Conservation (phyloP, 1,140 invertebrate genomes). For the Bicyclus anynana region DNA sequence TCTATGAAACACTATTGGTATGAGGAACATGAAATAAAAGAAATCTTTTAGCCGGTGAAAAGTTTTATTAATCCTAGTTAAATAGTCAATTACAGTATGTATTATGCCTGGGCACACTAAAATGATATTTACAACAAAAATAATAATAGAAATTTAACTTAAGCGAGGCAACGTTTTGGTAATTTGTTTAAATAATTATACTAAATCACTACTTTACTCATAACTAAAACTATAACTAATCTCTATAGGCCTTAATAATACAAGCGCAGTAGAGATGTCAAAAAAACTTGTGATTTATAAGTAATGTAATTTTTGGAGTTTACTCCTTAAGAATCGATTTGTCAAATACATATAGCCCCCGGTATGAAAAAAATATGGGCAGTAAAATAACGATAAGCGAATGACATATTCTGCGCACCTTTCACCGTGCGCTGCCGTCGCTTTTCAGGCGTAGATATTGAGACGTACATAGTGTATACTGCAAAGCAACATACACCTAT, state of each 20-base stretch:
- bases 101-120: conserved; percentile 71
- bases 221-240: conserved; percentile 34
- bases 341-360: too few species aligned
- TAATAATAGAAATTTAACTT: conserved; percentile 56
- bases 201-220: conserved; percentile 48
- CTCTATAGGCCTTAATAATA: conserved; percentile 7
- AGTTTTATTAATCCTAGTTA: conserved; percentile 63
- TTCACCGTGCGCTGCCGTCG: too few species aligned
- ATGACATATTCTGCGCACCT: too few species aligned
- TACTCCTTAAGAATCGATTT: too few species aligned
- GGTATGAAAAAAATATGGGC: too few species aligned
- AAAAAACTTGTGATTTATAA: too few species aligned
- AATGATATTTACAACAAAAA: conserved; percentile 62
- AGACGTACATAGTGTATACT: too few species aligned
- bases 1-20: too few species aligned
- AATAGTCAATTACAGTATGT: conserved; percentile 53
- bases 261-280: neutral
- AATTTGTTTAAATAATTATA: conserved; percentile 67
- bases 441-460: too few species aligned
- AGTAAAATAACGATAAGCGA: too few species aligned
- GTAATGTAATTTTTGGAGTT: too few species aligned
- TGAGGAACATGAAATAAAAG: conserved; percentile 24
- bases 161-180: conserved; percentile 75
- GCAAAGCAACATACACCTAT: too few species aligned
- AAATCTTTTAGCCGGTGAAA: conserved; percentile 53